Percentiles rank a stretch among this genome's conserved stretches.
phyloP scores from a whole-genome alignment of 1,140 invertebrate species.

The Dufourea novaeangliae region DNA sequence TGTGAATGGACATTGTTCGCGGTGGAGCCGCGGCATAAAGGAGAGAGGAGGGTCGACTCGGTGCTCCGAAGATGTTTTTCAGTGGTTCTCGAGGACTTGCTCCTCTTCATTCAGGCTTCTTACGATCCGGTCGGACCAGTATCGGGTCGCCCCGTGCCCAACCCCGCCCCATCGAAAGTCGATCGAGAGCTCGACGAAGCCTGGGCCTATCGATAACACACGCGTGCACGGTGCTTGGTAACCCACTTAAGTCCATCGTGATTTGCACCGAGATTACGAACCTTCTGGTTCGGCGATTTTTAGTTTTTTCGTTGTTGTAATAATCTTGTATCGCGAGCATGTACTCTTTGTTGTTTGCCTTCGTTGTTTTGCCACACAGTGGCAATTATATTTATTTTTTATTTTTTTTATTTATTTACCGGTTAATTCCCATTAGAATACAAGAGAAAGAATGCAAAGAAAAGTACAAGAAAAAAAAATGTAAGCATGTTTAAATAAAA shows the following conservation, averaged over 20 bases:
- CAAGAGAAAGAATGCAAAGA: too few relatives aligned
- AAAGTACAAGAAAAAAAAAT: too few relatives aligned
- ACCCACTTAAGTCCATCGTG: conserved; percentile 1
- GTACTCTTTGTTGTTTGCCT: too few relatives aligned
- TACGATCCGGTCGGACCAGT: conserved; percentile 67
- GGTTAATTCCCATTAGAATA: too few relatives aligned
- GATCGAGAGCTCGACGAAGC: conserved; percentile 39
- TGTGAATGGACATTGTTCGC: conserved; percentile 62
- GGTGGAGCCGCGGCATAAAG: conserved; percentile 28
- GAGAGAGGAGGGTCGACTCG: conserved; percentile 11
- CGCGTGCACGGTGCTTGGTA: too few relatives aligned
- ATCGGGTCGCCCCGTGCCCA: conserved; percentile 55
- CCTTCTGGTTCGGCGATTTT: too few relatives aligned
- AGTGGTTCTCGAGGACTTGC: conserved; percentile 18
- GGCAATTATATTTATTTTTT: too few relatives aligned
- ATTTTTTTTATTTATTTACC: too few relatives aligned
- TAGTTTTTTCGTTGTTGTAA: too few relatives aligned
- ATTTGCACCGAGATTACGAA: neutral
- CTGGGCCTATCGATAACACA: conserved; percentile 54
- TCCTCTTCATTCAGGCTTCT: conserved; percentile 66
- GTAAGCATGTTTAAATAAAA: too few relatives aligned
- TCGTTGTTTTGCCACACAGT: too few relatives aligned
- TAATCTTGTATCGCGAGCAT: too few relatives aligned
- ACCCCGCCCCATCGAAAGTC: conserved; percentile 59
- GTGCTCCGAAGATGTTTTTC: conserved; percentile 52